Percentiles rank a stretch among this genome's conserved stretches.
These are phyloP conservation scores for Hipposideros armiger DNA, from an alignment of 2,113 vertebrate genomes.

Conservation along the genomic window DNA sequence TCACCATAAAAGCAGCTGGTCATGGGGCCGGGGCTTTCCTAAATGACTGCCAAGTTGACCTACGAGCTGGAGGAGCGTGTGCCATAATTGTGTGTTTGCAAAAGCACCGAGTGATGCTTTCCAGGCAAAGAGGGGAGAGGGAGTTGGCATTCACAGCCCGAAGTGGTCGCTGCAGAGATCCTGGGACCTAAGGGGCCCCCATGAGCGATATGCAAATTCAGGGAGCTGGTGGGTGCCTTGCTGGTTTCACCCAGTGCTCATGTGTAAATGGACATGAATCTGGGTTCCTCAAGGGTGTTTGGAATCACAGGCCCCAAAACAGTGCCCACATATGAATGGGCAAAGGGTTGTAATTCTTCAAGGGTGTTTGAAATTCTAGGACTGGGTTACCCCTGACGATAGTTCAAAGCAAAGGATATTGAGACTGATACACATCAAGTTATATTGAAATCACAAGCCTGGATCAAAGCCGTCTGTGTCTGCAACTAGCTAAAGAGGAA, in stretches of 20 bases:
- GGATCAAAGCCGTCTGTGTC: not conserved
- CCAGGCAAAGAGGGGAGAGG: not conserved
- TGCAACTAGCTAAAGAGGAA: too few species aligned
- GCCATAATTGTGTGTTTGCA: too few species aligned
- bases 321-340: rapidly evolving
- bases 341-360: not conserved
- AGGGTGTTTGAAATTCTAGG: not conserved
- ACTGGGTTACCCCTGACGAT: rapidly evolving
- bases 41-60: rapidly evolving
- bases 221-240: not conserved
- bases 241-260: not conserved
- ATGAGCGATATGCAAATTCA: rapidly evolving
- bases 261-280: not conserved
- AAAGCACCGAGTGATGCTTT: not conserved
- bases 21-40: rapidly evolving
- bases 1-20: rapidly evolving
- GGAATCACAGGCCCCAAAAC: not conserved
- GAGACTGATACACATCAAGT: not conserved
- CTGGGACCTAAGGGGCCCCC: not conserved
- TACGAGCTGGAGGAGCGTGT: rapidly evolving
- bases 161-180: not conserved
- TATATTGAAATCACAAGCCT: not conserved
- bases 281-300: not conserved
- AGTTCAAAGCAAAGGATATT: rapidly evolving
- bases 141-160: rapidly evolving